phyloP scores from a whole-genome alignment of 30 jellyfish, hydroid and myxozoan genomes.

The Phacellophora camtschatica region DNA sequence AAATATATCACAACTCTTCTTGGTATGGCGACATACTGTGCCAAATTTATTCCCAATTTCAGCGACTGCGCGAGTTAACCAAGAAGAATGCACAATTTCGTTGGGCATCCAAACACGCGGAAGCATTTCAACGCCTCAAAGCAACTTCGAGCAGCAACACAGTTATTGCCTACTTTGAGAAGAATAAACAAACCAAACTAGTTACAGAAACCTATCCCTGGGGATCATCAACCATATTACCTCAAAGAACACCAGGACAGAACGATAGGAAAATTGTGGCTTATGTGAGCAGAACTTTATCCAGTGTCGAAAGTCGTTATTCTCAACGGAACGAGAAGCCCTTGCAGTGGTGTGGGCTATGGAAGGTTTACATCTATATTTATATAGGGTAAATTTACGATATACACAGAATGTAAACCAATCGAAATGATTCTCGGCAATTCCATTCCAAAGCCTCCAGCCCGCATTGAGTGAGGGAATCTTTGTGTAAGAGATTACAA shows the following conservation, averaged over 20 bases:
- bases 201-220: slow-evolving; percentile 39
- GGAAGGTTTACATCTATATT: neutral
- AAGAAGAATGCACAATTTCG: slow-evolving; percentile 12
- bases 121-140: slow-evolving; percentile 19
- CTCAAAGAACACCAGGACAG: slow-evolving; percentile 47
- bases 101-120: slow-evolving; percentile 19
- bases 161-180: slow-evolving; percentile 35
- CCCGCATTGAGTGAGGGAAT: slow-evolving; percentile 41
- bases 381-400: neutral
- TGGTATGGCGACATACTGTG: slow-evolving; percentile 12
- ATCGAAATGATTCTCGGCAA: neutral
- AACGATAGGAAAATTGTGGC: slow-evolving; percentile 17
- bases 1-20: neutral
- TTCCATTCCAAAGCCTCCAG: slow-evolving; percentile 26
- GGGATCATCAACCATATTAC: slow-evolving; percentile 26
- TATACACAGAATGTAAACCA: neutral
- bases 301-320: slow-evolving; percentile 11
- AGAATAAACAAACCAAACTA: neutral
- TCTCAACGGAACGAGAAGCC: neutral
- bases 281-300: slow-evolving; percentile 16
- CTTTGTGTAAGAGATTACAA: neutral
- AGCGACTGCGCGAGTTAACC: slow-evolving; percentile 16
- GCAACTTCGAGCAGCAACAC: neutral
- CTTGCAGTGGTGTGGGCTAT: neutral
- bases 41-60: neutral